phyloP scores from a whole-genome alignment of 1,140 invertebrate genomes.

The Neodiprion virginianus region DNA sequence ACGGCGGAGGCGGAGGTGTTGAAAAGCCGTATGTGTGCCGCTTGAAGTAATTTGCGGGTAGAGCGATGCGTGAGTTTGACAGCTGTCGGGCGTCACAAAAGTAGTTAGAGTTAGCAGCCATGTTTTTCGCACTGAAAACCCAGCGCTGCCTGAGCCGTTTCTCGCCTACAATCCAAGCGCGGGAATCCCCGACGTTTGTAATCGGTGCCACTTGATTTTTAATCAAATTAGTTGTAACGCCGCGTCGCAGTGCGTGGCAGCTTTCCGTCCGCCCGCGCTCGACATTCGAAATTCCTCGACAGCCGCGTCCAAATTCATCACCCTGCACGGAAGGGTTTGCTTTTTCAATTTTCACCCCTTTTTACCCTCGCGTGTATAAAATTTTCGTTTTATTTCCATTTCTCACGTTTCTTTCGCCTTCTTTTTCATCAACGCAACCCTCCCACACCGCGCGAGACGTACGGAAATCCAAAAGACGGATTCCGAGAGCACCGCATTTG shows the following conservation, averaged over 20 bases:
- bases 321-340: not conserved
- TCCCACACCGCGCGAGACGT: too few relatives aligned
- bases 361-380: too few relatives aligned
- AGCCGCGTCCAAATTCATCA: not conserved
- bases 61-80: slow-evolving; percentile 6
- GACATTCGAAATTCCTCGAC: not conserved
- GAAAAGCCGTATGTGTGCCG: slow-evolving; percentile 1
- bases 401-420: too few relatives aligned
- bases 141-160: not conserved
- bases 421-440: too few relatives aligned
- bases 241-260: not conserved
- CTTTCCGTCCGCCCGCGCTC: not conserved
- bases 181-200: not conserved
- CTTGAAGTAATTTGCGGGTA: slow-evolving; percentile 1
- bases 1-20: not conserved
- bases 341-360: not conserved
- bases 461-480: too few relatives aligned
- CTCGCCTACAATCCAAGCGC: not conserved
- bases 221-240: slow-evolving; percentile 3
- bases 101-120: slow-evolving; percentile 1
- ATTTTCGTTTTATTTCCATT: too few relatives aligned
- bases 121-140: slow-evolving; percentile 1
- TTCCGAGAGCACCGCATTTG: not conserved
- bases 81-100: slow-evolving; percentile 5
- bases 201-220: slow-evolving; percentile 2